A percentile compares a stretch with the other conserved stretches of the same genome.
Evolutionary conservation across 2,888 invertebrate species (phyloP).

Genomic region (Agonopterix arenella): DNA sequence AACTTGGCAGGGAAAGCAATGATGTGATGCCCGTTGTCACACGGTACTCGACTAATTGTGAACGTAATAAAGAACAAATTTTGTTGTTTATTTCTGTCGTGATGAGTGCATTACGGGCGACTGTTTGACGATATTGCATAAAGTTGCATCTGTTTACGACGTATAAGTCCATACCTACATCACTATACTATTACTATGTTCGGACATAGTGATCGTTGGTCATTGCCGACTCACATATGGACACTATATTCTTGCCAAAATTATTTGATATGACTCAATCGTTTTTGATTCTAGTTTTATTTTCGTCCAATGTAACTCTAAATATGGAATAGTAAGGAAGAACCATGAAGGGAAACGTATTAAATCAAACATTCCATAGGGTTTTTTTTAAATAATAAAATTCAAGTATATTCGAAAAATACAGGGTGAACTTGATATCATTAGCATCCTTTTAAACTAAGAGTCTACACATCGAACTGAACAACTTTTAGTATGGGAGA

Average conservation of each 20-base stretch:
- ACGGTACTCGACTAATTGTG: slow-evolving; percentile 61
- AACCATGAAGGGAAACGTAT: not conserved
- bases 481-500: too few relatives aligned
- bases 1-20: slow-evolving; percentile 62
- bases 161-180: not conserved
- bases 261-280: slow-evolving; percentile 45
- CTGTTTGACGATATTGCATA: not conserved
- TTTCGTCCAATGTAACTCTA: slow-evolving; percentile 42
- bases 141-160: slow-evolving; percentile 25
- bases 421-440: too few relatives aligned
- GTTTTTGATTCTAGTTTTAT: slow-evolving; percentile 32
- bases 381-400: too few relatives aligned
- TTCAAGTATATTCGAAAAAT: too few relatives aligned
- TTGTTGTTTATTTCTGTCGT: slow-evolving; percentile 39
- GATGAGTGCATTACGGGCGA: slow-evolving; percentile 24
- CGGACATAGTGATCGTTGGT: slow-evolving; percentile 28
- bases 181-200: not conserved
- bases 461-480: too few relatives aligned
- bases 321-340: slow-evolving; percentile 29
- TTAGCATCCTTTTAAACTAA: too few relatives aligned
- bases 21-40: slow-evolving; percentile 18
- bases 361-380: too few relatives aligned
- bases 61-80: slow-evolving; percentile 40
- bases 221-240: slow-evolving; percentile 43
- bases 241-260: slow-evolving; percentile 50